Evolutionary conservation across 2,113 vertebrate genomes (phyloP), one percentile per base, ranked within the genome.

Genomic region (Tyto alba): DNA sequence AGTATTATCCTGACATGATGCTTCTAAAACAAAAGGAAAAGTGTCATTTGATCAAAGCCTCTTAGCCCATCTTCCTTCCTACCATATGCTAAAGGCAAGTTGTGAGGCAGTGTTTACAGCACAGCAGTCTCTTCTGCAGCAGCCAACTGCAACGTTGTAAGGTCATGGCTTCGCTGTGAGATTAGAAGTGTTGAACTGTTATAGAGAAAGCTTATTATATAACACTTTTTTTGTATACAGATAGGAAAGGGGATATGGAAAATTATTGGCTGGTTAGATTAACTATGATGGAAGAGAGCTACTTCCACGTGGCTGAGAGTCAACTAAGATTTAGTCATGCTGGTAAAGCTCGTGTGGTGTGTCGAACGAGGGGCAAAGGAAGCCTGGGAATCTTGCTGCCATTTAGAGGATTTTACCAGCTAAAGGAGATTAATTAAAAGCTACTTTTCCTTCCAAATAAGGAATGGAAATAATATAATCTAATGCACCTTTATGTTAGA

Each of bases 1-100:
- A 95, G 88, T 92, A 92, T 97, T 94, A 96, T 88, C 94, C 94
- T 97, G 94, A 96, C 87, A 52, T 89, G 93, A 96, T 93, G 91
- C 66, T 90, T 93, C 96, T 96, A 68, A 94, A 95, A 95, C 96
- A 94, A 96, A 97, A 97, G 90, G 90, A 89, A 88, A 86, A 96
- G 83, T 95, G 93, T 94, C 91, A 94, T 69, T 96, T 97, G 95
- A 95, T 97, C 96, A 96, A 96, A 96, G 88, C 80, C 47, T 97
- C 67, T 74, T 82, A 95, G 83, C 81, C 89, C 57, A 15, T 89
- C 71, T 95, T 63, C 72, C 29, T 80, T 95, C 78, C 56, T 91
- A 9, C 56, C 12, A 11, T 57, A 48, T 60, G 86, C 90, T 85
- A 16, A 56, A 91, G 80, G 84, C 89, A 75, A 80, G 50, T 71